Base-by-base conservation (phyloP, 2,888 invertebrate species). In the Ptilodon capucinus region DNA sequence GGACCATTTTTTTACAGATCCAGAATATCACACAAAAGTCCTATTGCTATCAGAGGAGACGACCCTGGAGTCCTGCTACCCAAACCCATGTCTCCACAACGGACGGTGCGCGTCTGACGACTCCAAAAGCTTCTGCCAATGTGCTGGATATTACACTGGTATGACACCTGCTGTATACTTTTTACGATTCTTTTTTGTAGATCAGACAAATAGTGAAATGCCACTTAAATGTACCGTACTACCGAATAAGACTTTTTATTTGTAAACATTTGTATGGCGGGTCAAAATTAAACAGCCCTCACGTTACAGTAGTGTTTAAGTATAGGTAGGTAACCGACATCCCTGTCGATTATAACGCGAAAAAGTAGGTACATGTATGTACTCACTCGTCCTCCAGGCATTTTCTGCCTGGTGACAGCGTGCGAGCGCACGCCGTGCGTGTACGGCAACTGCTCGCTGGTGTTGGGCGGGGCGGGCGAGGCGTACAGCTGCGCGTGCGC, bases 391-490 rank as follows among this genome's bases (percentile, higher is more conserved):
- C 30, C 21, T 39, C 8, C 80, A 95, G 95, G 95, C 28, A 88
- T 95, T 56, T 95, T 96, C 80, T 97, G 96, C 79, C 93, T 94
- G 16, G 85, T 95, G 42, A 95, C 94, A 1, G 92, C 94, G 41
- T 97, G 96, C 83, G 95, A 96, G 71, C 82, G 94, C 36, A 93
- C 94, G 7, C 94, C 94, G 0, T 95, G 95, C 78, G 84, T 92
- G 8, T 94, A 92, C 74, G 95, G 95, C 2, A 91, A 91, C 60
- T 95, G 95, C 67, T 86, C 92, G 35, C 79, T 94, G 40, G 88
- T 89, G 2, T 48, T 59, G 36, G 41, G 71, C 68, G 21, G 65
- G n/a, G 39, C 68, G 5, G 53, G 16, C 2, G 59, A 2, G 52
- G 86, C 85, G 6, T n/a, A n/a, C n/a, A n/a, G n/a, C n/a, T n/a